A percentile compares a stretch with the other conserved stretches of the same genome.
Evolutionary conservation across 2,797 vertebrate genomes (phyloP).

Genomic region (Sciurus carolinensis): DNA sequence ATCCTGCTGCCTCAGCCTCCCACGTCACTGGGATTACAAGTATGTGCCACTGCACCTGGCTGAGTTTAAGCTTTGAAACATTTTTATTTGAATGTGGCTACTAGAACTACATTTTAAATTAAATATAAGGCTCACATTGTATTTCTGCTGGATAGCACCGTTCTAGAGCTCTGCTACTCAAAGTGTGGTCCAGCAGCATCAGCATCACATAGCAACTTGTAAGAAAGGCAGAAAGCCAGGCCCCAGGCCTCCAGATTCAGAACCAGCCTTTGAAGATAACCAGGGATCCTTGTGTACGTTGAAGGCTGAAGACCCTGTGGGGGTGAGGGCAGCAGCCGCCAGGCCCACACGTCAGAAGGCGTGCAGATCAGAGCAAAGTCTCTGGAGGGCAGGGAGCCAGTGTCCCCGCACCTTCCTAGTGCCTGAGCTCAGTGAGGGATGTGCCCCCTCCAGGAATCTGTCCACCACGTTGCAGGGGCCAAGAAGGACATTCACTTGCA

Average conservation of each 20-base stretch:
- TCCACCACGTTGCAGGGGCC: too few species aligned
- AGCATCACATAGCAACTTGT: too few species aligned
- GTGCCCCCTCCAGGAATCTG: too few species aligned
- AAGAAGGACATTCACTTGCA: background rate
- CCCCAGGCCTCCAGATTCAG: background rate
- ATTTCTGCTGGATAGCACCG: background rate
- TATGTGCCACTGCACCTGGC: too few species aligned
- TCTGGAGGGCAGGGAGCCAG: background rate
- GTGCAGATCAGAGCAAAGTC: rapidly evolving
- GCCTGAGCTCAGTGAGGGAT: background rate
- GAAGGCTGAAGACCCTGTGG: background rate
- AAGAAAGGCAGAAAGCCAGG: background rate
- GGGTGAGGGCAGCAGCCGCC: rapidly evolving
- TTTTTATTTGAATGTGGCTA: background rate
- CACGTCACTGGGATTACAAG: too few species aligned
- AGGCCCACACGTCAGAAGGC: rapidly evolving
- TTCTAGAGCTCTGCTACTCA: background rate
- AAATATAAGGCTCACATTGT: background rate
- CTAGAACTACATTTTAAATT: background rate
- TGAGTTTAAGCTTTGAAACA: background rate
- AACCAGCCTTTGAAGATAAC: background rate
- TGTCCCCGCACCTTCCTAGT: background rate
- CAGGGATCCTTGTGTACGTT: rapidly evolving
- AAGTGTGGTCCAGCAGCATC: background rate
- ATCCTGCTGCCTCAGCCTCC: too few species aligned